Evolutionary conservation across 1,140 invertebrate genomes (phyloP).

Genomic region (Lepeophtheirus salmonis): DNA sequence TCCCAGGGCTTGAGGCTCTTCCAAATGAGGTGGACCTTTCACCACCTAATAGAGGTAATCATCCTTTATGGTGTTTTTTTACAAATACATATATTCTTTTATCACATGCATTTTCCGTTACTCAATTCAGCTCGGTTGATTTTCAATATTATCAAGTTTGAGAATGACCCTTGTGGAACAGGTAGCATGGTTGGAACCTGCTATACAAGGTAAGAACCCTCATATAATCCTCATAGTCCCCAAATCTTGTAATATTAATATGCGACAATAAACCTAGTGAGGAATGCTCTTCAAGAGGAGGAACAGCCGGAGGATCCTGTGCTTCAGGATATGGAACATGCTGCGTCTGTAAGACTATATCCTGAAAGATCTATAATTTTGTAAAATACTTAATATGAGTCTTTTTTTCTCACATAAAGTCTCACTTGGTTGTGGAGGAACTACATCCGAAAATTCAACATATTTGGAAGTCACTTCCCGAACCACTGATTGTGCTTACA

Average conservation of each 20-base stretch:
- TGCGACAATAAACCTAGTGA: too few relatives aligned
- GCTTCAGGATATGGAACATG: not conserved
- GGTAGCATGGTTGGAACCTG: not conserved
- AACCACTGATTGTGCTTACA: not conserved
- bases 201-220: not conserved
- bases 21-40: too few relatives aligned
- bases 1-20: too few relatives aligned
- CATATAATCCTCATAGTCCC: too few relatives aligned
- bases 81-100: too few relatives aligned
- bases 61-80: too few relatives aligned
- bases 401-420: not conserved
- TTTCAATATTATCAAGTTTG: not conserved
- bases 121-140: not conserved
- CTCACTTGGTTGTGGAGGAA: not conserved
- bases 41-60: too few relatives aligned
- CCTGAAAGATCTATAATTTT: too few relatives aligned
- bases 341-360: not conserved
- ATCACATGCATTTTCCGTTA: too few relatives aligned
- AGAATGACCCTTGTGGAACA: not conserved
- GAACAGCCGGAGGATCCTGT: not conserved
- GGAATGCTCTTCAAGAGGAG: not conserved
- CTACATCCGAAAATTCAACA: not conserved
- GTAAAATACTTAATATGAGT: too few relatives aligned
- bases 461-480: not conserved
- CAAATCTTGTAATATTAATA: too few relatives aligned